Evolutionary conservation across 2,113 vertebrate genomes (phyloP), one percentile per base, ranked within the genome.

Genomic region (Trematocara macrostoma): DNA sequence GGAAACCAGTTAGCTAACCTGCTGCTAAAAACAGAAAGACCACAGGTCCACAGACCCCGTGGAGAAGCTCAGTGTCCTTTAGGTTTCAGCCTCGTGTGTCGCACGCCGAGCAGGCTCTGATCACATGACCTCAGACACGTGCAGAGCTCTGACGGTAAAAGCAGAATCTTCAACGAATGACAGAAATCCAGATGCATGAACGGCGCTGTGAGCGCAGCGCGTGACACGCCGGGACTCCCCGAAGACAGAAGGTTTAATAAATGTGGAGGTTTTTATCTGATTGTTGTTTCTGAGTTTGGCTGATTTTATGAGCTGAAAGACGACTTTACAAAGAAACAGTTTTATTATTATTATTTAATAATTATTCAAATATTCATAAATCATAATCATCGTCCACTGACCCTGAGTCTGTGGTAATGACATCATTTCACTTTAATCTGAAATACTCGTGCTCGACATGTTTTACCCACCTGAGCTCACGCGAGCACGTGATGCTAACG

Each of bases 61-160:
- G 26, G 0, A 31, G 8, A 59, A 0, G 26, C 56, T 2, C 1
- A 0, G 26, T 59, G 14, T 59, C 8, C 14, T 2, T 16, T 10
- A 59, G 56, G 26, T 31, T 59, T 59, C 56, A 16, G 56, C 56
- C 56, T 2, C 56, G 14, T 3, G 55, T 16, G n/a, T 16, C 31
- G 56, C 8, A 57, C 4, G 26, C 14, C 2, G 3, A 6, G 26
- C 29, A 15, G 29, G 29, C 56, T 31, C 56, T 16, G 8, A 0
- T 59, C 56, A 59, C 56, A 10, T 59, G 56, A 59, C 56, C 56
- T 31, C n/a, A 53, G 10, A 7, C 14, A 9, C 26, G 3, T 26
- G 7, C 12, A 57, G 55, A 57, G 26, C 55, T 16, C 55, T 57
- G 26, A 57, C 7, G 23, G 12, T 15, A 15, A 31, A 16, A 59